Base-by-base conservation (phyloP, 1,140 invertebrate species). In the Sweltsa coloradensis region DNA sequence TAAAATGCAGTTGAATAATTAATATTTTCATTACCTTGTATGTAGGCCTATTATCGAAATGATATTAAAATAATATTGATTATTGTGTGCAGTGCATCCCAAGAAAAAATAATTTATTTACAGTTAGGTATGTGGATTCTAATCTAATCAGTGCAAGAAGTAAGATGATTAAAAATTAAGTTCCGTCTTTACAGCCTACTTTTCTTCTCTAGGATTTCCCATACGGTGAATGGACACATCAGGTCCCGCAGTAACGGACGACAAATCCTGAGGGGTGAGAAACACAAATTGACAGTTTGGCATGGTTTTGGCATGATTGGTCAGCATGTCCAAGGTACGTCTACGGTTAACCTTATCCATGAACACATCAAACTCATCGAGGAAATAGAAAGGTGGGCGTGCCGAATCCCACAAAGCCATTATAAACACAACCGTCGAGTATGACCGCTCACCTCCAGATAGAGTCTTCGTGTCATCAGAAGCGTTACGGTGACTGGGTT, bases 291-390 rank as follows among this genome's bases (percentile, higher is more conserved):
- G 85, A 18, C 74, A 66, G 40, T 71, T 62, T 7, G 66, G 64
- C 56, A 75, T 75, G 18, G 61, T 64, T 49, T 67, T 64, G 1
- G 83, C 78, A 60, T 83, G 76, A 47, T 71, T 60, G 19, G 85
- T 57, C 7, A 87, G 65, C 45, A 85, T 69, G 48, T 81, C 71
- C 60, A 85, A 75, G 31, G 81, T 78, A 34, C 74, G 71, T 50
- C 73, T 70, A 11, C 83, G 71, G 62, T 85, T 85, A 5, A 83
- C 67, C 59, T 81, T 77, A 61, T 88, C 93, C 86, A 98, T 97
- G 62, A 93, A 99, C 0, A 98, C 93, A 64, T 98, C 95, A 65
- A 97, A 97, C 71, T 99, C 95, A 63, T 98, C 95, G 34, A 98
- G 70, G 60, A 96, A 92, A 61, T 90, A 85, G 64, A 98, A 97